These are phyloP conservation scores for Crocuta crocuta DNA, from an alignment of 2,113 vertebrate species.

Conservation along the genomic window DNA sequence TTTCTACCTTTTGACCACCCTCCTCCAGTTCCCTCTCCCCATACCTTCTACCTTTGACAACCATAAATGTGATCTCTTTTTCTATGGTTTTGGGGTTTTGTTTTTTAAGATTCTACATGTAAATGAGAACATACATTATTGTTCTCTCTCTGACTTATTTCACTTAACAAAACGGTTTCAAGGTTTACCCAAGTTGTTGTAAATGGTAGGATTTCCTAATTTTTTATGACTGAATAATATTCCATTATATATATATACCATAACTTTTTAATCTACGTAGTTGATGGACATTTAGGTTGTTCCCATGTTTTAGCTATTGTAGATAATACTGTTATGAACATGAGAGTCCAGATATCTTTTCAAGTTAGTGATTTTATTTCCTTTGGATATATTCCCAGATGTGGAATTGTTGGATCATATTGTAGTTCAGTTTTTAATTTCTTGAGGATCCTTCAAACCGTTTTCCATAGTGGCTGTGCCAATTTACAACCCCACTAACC, in stretches of 20 bases:
- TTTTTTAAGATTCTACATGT: neutral
- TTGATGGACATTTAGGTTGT: neutral
- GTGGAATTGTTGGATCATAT: neutral
- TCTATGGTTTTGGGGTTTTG: neutral
- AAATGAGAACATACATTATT: neutral
- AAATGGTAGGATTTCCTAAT: neutral
- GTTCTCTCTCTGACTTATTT: neutral
- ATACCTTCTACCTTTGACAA: neutral
- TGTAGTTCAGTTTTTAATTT: neutral
- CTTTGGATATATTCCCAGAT: neutral
- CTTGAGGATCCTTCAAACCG: neutral
- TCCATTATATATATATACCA: neutral
- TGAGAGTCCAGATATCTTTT: neutral
- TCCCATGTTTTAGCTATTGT: neutral
- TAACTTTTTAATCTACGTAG: neutral
- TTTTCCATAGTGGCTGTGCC: neutral
- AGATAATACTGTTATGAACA: neutral
- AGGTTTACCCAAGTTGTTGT: neutral
- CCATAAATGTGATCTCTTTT: neutral
- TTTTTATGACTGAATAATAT: neutral
- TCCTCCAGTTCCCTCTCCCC: neutral
- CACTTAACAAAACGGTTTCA: neutral
- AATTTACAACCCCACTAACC: neutral
- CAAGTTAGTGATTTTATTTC: neutral
- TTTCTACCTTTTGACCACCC: neutral